These are phyloP conservation scores for Theristicus caerulescens DNA, from an alignment of 2,113 vertebrate genomes.

Conservation along the genomic window DNA sequence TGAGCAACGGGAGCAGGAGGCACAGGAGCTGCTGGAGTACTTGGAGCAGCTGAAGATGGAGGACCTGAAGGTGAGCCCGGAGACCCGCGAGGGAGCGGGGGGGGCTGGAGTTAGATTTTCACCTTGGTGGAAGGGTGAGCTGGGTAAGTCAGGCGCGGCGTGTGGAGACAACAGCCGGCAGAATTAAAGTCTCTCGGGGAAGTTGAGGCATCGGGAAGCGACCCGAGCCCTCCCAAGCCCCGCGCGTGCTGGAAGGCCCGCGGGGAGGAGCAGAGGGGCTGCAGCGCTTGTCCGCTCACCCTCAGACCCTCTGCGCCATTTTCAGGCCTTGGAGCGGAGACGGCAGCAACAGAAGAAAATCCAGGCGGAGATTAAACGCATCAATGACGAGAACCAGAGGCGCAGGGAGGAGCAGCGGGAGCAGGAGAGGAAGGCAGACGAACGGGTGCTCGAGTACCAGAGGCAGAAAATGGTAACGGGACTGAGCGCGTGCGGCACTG, in stretches of 20 bases:
- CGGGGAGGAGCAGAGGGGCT: not conserved
- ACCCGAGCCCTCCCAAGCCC: too few species aligned
- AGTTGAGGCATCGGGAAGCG: not conserved
- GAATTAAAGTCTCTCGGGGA: not conserved
- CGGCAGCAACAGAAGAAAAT: conserved; percentile 74
- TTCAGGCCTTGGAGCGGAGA: conserved; percentile 78
- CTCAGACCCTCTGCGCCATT: fast-evolving
- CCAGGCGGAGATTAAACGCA: conserved; percentile 78
- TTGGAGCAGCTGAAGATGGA: conserved; percentile 80
- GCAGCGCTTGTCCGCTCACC: fast-evolving
- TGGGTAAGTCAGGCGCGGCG: not conserved
- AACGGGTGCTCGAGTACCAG: conserved; percentile 79
- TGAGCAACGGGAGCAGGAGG: conserved; percentile 79
- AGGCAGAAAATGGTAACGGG: conserved; percentile 78
- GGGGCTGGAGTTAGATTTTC: not conserved
- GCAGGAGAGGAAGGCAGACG: conserved; percentile 80
- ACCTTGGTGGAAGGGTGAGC: not conserved
- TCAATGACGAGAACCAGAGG: conserved; percentile 78
- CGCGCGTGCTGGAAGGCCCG: fast-evolving
- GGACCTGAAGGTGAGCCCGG: conserved; percentile 76
- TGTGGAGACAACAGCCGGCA: not conserved
- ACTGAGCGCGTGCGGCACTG: fast-evolving
- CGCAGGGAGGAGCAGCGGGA: conserved; percentile 74
- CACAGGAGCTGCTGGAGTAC: conserved; percentile 70
- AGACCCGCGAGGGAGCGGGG: fast-evolving